Percentiles rank a stretch among this genome's conserved stretches.
phyloP scores from a whole-genome alignment of 2,113 vertebrate genomes.

The Equus przewalskii region DNA sequence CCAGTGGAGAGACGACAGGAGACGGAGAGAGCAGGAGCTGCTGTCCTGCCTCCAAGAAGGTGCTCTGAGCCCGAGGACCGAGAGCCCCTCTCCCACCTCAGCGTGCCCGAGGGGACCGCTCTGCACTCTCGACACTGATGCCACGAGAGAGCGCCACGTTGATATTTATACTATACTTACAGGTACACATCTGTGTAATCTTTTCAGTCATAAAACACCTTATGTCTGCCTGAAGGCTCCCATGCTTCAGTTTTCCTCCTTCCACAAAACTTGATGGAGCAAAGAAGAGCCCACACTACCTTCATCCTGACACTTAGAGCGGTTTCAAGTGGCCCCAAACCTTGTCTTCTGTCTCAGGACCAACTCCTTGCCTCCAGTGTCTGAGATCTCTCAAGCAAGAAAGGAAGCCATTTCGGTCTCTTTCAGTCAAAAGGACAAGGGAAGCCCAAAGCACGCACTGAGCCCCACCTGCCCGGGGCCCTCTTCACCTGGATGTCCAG shows the following conservation, averaged over 20 bases:
- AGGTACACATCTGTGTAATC: not conserved
- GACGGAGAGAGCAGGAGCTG: not conserved
- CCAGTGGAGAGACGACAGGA: not conserved
- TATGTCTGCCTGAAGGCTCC: not conserved
- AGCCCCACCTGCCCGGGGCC: rapidly evolving
- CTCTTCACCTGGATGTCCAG: slow-evolving; percentile 94
- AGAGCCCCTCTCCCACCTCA: not conserved
- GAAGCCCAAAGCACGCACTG: too few relatives aligned
- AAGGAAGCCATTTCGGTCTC: not conserved
- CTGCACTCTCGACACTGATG: not conserved
- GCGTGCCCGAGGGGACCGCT: not conserved
- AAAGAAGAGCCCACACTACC: not conserved
- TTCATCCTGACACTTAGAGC: not conserved
- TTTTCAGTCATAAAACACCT: not conserved
- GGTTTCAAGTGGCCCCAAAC: not conserved
- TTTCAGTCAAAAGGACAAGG: not conserved
- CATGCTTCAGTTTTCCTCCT: not conserved
- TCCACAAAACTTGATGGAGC: not conserved
- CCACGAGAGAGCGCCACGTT: not conserved
- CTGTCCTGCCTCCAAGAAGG: not conserved
- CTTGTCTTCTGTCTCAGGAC: not conserved
- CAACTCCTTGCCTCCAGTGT: not conserved
- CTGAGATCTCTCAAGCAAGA: not conserved
- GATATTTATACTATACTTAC: not conserved
- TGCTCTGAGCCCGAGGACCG: too few relatives aligned